phyloP scores from a whole-genome alignment of 1,140 invertebrate genomes.

The Drosophila lini region DNA sequence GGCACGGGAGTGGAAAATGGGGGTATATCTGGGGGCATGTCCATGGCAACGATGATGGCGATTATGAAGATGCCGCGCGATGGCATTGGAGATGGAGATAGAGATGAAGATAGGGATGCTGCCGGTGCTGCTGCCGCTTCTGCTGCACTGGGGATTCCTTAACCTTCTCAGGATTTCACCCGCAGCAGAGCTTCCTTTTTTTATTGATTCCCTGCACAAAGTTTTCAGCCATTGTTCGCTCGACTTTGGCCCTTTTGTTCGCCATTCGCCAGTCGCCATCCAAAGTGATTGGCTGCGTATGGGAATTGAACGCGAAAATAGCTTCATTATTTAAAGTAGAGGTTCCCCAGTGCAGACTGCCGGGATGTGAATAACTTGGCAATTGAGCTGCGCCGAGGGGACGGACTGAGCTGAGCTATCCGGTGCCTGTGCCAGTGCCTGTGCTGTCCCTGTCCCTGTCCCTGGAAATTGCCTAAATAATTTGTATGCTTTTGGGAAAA shows the following conservation, averaged over 20 bases:
- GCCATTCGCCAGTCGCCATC: conserved; percentile 16
- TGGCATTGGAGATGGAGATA: conserved; percentile 13
- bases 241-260: conserved; percentile 61
- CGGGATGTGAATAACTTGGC: conserved; percentile 45
- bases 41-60: conserved; percentile 67
- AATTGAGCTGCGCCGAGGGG: conserved; percentile 63
- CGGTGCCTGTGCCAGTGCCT: neutral
- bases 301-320: conserved; percentile 81
- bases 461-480: conserved; percentile 75
- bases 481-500: conserved; percentile 70
- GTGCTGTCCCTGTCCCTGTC: neutral
- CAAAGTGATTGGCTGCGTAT: conserved; percentile 78
- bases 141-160: conserved; percentile 42
- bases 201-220: conserved; percentile 60
- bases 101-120: conserved; percentile 34
- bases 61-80: conserved; percentile 68
- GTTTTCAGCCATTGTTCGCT: conserved; percentile 54
- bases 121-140: conserved; percentile 15
- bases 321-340: conserved; percentile 82
- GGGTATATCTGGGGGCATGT: conserved; percentile 33
- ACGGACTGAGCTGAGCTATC: conserved; percentile 16
- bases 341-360: conserved; percentile 51
- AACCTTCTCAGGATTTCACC: conserved; percentile 27
- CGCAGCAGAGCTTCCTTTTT: conserved; percentile 7
- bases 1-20: conserved; percentile 36